Evolutionary conservation across 2,888 invertebrate species (phyloP), one percentile per base, ranked within the genome.

Genomic region (Drosophila limbata): DNA sequence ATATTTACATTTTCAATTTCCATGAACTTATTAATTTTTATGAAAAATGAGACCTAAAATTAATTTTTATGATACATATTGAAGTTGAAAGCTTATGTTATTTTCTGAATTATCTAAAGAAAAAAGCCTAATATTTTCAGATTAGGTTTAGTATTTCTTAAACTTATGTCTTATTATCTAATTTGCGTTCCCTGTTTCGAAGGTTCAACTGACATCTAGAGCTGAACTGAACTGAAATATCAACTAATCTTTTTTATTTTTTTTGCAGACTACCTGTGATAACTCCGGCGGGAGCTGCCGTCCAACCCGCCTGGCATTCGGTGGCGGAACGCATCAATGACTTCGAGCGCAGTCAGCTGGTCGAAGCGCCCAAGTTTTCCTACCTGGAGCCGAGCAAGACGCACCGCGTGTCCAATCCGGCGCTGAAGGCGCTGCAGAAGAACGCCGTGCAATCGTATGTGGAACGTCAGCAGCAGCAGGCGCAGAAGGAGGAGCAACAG

Each of bases 361-460:
- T 79, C 93, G 93, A 91, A 37, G 84, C 84, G 13, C 89, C 85
- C 31, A 87, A 95, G 79, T 95, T 95, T 88, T 94, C 95, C 4
- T 96, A 95, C 88, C 92, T 96, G 75, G 96, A 96, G 86, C 95
- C 96, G 1, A 95, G 95, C 53, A 96, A 96, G 91, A 95, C 95
- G 68, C 95, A 95, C 90, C 94, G 95, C 72, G 94, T 96, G 35
- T 95, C 96, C 31, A 95, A 95, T 90, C 94, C 96, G 9, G 95
- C 96, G 0, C 92, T 97, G 33, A 97, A 96, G 92, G 96, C 96
- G 13, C 95, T 96, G 69, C 97, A 97, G 89, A 96, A 97, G 92
- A 96, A 96, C 90, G 97, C 97, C 0, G 93, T 97, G 8, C 93
- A 96, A 67, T 96, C 96, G 1, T 97, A 96, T 88, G 96, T 96